Conservation (phyloP, 2,888 invertebrate genomes). For the Meteorus colon region DNA sequence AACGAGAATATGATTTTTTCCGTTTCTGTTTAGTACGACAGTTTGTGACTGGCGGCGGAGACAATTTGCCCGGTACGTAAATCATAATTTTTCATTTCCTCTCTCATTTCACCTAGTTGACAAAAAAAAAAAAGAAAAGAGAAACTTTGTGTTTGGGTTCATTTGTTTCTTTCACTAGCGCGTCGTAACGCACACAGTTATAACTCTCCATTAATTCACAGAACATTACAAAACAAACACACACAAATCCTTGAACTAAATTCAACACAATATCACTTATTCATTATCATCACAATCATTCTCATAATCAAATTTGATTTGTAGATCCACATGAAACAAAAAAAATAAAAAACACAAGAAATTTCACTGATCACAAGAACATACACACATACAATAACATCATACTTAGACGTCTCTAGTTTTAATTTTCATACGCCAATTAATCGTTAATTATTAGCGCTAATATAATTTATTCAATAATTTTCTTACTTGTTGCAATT, state of each 20-base stretch:
- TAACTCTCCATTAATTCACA: not conserved
- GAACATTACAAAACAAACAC: constrained; percentile 4
- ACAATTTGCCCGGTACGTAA: constrained; percentile 76
- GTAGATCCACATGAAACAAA: not conserved
- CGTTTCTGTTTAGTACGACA: constrained; percentile 75
- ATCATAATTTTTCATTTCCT: constrained; percentile 70
- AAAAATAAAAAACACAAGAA: constrained; percentile 6
- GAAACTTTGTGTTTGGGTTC: constrained; percentile 40
- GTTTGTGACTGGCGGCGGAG: constrained; percentile 75
- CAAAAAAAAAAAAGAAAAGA: constrained; percentile 41
- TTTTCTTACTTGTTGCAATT: not conserved
- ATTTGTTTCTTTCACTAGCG: constrained; percentile 27
- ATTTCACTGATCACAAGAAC: not conserved
- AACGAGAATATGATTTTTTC: constrained; percentile 72
- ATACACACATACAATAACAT: not conserved
- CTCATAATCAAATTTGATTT: not conserved
- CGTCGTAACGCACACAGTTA: not conserved
- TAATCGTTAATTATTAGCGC: constrained; percentile 14
- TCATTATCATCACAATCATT: not conserved
- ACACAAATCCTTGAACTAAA: constrained; percentile 6
- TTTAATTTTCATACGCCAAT: constrained; percentile 52
- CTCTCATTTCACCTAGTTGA: constrained; percentile 61
- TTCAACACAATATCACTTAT: not conserved
- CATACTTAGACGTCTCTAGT: constrained; percentile 31
- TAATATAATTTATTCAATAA: constrained; percentile 6